Conservation (phyloP, 1,140 invertebrate species). For the Cheumatopsyche charites region DNA sequence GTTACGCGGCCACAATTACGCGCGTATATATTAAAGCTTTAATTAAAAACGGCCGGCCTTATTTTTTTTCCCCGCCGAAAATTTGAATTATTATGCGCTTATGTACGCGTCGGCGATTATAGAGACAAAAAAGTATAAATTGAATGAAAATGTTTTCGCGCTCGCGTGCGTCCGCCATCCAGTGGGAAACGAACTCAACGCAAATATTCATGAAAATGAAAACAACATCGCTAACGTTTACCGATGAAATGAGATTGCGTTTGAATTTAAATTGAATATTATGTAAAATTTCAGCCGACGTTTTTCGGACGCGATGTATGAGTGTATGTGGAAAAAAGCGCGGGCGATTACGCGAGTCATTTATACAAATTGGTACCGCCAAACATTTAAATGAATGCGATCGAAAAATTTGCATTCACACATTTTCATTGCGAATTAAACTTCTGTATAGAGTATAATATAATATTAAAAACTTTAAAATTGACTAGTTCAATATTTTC, state of each 20-base stretch:
- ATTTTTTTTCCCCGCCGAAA: too few species aligned
- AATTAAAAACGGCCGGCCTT: slow-evolving; percentile 4
- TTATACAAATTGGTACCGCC: neutral
- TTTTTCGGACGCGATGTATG: neutral
- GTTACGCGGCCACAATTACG: slow-evolving; percentile 22
- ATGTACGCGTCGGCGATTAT: too few species aligned
- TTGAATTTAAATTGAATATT: slow-evolving; percentile 27
- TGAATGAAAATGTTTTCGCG: neutral
- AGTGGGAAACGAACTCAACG: slow-evolving; percentile 6
- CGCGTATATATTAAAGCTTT: neutral
- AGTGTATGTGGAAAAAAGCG: too few species aligned
- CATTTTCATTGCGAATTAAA: too few species aligned
- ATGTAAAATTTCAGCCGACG: slow-evolving; percentile 18
- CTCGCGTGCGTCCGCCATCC: slow-evolving; percentile 3
- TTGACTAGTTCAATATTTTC: too few species aligned
- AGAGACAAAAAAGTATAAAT: too few species aligned
- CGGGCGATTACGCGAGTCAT: too few species aligned
- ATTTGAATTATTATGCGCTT: too few species aligned
- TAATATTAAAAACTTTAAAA: too few species aligned
- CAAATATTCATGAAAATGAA: slow-evolving; percentile 9
- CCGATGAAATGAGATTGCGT: slow-evolving; percentile 25
- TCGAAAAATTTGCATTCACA: neutral
- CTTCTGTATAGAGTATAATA: too few species aligned
- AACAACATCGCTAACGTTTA: slow-evolving; percentile 25
- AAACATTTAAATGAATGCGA: neutral